Evolutionary conservation across 92 coral and sea anemone species (phyloP).

Genomic region (Epizoanthus ramosus): DNA sequence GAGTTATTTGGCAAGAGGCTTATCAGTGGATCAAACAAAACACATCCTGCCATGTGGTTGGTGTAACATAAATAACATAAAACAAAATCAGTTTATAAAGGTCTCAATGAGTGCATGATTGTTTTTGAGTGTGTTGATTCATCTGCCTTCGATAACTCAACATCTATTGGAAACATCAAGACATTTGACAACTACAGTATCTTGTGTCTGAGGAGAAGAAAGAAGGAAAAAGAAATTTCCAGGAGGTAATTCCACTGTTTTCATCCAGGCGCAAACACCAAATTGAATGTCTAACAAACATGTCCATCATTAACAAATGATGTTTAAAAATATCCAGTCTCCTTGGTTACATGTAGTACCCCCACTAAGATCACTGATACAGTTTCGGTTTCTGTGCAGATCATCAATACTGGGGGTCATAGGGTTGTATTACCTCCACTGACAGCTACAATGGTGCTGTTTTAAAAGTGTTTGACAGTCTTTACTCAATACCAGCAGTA

Average conservation of each 20-base stretch:
- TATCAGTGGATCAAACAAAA: slow-evolving; percentile 25
- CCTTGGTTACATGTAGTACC: no score
- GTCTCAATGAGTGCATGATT: slow-evolving; percentile 35
- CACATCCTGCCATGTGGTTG: slow-evolving; percentile 28
- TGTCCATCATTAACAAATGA: no score
- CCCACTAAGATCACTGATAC: no score
- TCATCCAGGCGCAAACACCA: no score
- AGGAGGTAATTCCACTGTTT: no score
- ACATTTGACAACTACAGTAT: slow-evolving; percentile 30
- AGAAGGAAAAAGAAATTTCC: neutral
- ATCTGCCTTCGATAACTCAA: slow-evolving; percentile 33
- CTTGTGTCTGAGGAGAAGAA: slow-evolving; percentile 32
- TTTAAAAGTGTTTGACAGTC: slow-evolving; percentile 50
- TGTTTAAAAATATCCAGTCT: no score
- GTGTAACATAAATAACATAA: slow-evolving; percentile 39
- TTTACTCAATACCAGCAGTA: slow-evolving; percentile 32
- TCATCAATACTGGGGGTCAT: slow-evolving; percentile 41
- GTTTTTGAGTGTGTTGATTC: slow-evolving; percentile 38
- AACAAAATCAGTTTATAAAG: slow-evolving; percentile 30
- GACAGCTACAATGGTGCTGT: slow-evolving; percentile 43
- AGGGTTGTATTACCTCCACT: slow-evolving; percentile 27
- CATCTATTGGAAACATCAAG: slow-evolving; percentile 27
- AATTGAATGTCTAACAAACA: no score
- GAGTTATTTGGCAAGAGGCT: slow-evolving; percentile 43
- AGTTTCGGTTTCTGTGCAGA: neutral